These are phyloP conservation scores for Peromyscus polionotus DNA, from an alignment of 2,113 vertebrate genomes.

Conservation along the genomic window DNA sequence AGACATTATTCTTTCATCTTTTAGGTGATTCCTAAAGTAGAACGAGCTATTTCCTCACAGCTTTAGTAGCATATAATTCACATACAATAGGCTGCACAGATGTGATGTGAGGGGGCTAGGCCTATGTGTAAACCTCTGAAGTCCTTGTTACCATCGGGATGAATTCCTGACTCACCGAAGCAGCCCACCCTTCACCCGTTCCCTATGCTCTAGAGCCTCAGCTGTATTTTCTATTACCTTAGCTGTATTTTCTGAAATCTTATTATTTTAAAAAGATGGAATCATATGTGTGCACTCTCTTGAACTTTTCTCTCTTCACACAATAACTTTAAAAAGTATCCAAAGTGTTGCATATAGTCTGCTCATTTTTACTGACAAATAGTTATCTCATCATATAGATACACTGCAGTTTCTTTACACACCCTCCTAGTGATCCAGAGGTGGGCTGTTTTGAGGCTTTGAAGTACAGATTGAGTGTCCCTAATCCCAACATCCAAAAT, in stretches of 20 bases:
- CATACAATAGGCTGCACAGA: not conserved
- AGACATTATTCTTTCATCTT: slow-evolving; percentile 4
- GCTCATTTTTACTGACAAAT: not conserved
- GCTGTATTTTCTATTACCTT: not conserved
- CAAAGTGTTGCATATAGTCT: not conserved
- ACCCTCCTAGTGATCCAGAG: not conserved
- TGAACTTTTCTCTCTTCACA: not conserved
- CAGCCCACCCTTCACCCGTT: not conserved
- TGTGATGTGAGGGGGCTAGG: not conserved
- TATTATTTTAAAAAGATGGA: not conserved
- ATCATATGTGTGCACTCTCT: not conserved
- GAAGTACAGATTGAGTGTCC: not conserved
- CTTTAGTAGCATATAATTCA: not conserved
- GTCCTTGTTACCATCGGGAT: not conserved
- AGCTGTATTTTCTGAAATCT: not conserved
- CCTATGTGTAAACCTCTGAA: not conserved
- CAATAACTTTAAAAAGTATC: not conserved
- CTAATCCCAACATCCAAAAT: not conserved
- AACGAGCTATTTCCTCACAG: not conserved
- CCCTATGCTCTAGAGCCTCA: not conserved
- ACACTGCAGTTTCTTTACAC: not conserved
- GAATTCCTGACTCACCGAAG: not conserved
- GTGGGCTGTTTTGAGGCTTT: not conserved
- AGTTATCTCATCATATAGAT: not conserved
- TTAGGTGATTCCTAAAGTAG: not conserved